A percentile compares a stretch with the other conserved stretches of the same genome.
These are phyloP conservation scores for Musca domestica DNA, from an alignment of 1,140 invertebrate genomes.

Conservation along the genomic window DNA sequence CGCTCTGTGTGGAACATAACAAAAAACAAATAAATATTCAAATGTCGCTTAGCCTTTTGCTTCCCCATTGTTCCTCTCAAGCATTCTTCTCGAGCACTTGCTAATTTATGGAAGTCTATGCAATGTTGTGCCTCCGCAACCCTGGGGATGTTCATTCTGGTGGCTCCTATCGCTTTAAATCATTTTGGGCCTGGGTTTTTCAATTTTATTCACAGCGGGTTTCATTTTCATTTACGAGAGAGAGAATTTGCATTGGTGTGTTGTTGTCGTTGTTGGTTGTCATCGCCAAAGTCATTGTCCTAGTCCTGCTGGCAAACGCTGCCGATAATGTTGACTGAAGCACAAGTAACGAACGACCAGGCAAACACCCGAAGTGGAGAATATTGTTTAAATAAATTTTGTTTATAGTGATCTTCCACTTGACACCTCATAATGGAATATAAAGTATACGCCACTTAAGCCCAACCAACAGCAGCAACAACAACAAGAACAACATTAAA, in stretches of 20 bases:
- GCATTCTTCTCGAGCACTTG: conserved; percentile 1
- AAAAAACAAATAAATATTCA: background rate
- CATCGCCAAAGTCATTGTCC: background rate
- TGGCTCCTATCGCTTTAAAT: no score
- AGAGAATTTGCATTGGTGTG: no score
- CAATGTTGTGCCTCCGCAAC: conserved; percentile 13
- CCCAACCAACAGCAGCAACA: conserved; percentile 10
- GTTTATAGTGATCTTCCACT: conserved; percentile 34
- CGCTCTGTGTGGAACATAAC: background rate
- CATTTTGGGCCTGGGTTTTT: background rate
- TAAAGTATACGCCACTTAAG: conserved; percentile 48
- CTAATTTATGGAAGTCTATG: conserved; percentile 9
- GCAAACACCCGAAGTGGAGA: background rate
- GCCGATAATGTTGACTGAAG: background rate
- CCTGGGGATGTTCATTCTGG: no score
- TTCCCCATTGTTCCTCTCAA: background rate
- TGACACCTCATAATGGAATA: conserved; percentile 54
- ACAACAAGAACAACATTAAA: background rate
- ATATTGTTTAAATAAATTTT: conserved; percentile 24
- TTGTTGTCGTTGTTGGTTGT: no score
- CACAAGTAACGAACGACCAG: background rate
- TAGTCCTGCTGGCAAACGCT: background rate
- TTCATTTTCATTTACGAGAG: conserved; percentile 8
- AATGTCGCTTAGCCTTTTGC: conserved; percentile 9
- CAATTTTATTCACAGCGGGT: background rate